Conservation (phyloP, 2,113 vertebrate genomes). For the Camelus bactrianus region DNA sequence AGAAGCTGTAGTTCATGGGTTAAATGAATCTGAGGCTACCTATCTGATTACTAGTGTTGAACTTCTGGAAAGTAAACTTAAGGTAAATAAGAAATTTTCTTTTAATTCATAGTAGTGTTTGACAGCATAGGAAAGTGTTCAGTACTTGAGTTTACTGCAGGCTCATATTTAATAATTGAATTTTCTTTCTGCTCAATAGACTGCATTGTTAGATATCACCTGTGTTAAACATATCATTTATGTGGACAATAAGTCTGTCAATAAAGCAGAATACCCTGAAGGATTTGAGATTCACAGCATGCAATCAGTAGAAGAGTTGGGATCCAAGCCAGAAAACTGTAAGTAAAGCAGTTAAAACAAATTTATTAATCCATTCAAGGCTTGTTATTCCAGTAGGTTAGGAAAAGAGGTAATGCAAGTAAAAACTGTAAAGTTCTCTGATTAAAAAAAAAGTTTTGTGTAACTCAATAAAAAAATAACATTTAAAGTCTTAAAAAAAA, state of each 20-base stretch:
- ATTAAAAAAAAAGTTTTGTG: background rate
- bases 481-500: slow-evolving; percentile 41
- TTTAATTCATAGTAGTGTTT: slow-evolving; percentile 17
- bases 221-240: slow-evolving; percentile 95
- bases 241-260: slow-evolving; percentile 92
- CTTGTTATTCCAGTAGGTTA: slow-evolving; percentile 26
- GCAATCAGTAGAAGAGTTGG: slow-evolving; percentile 93
- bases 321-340: slow-evolving; percentile 95
- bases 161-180: background rate
- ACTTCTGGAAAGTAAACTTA: slow-evolving; percentile 95
- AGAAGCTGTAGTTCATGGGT: slow-evolving; percentile 94
- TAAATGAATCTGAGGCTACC: slow-evolving; percentile 95
- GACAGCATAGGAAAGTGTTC: background rate
- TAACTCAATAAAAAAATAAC: background rate
- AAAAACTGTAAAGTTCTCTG: slow-evolving; percentile 32
- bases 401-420: slow-evolving; percentile 27
- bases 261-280: slow-evolving; percentile 91
- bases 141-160: background rate
- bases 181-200: slow-evolving; percentile 84
- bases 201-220: slow-evolving; percentile 88
- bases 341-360: slow-evolving; percentile 81
- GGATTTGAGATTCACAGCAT: slow-evolving; percentile 93
- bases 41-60: slow-evolving; percentile 96
- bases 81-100: slow-evolving; percentile 88
- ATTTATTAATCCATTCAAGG: background rate